These are phyloP conservation scores for Nycteola revayana DNA, from an alignment of 2,888 invertebrate genomes.

Conservation along the genomic window DNA sequence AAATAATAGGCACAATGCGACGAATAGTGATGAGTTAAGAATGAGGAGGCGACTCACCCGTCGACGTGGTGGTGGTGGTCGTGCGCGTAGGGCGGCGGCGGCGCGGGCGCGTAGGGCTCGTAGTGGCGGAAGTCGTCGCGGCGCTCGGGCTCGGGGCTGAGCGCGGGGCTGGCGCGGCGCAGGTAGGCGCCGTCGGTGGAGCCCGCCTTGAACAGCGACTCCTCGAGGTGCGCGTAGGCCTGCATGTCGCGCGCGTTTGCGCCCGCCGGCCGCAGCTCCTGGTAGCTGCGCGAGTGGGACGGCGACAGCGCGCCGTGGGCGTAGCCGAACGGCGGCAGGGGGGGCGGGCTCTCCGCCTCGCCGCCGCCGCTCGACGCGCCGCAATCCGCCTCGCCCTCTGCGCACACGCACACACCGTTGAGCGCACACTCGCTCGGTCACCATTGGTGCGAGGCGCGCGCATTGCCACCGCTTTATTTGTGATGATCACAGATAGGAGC, in stretches of 20 bases:
- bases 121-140: constrained; percentile 68
- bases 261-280: constrained; percentile 70
- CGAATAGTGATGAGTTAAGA: too few species aligned
- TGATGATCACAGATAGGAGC: constrained; percentile 34
- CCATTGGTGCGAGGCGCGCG: constrained; percentile 23
- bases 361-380: constrained; percentile 44
- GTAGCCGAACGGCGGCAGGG: constrained; percentile 60
- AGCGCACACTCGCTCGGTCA: constrained; percentile 7
- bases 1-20: too few species aligned
- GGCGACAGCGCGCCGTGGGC: constrained; percentile 63
- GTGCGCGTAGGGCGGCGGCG: constrained; percentile 55
- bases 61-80: constrained; percentile 61
- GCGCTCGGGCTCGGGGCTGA: constrained; percentile 58
- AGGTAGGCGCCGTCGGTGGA: constrained; percentile 59
- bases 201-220: constrained; percentile 55
- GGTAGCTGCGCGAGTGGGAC: constrained; percentile 73
- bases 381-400: constrained; percentile 66
- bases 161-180: constrained; percentile 59
- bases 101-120: constrained; percentile 56
- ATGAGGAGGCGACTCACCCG: too few species aligned
- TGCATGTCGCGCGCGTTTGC: constrained; percentile 73
- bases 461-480: constrained; percentile 21
- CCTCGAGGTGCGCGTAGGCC: constrained; percentile 68
- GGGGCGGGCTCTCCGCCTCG: constrained; percentile 64
- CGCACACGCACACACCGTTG: constrained; percentile 42